Base-by-base conservation (phyloP, 1,140 invertebrate species). In the Drosophila tropicalis region DNA sequence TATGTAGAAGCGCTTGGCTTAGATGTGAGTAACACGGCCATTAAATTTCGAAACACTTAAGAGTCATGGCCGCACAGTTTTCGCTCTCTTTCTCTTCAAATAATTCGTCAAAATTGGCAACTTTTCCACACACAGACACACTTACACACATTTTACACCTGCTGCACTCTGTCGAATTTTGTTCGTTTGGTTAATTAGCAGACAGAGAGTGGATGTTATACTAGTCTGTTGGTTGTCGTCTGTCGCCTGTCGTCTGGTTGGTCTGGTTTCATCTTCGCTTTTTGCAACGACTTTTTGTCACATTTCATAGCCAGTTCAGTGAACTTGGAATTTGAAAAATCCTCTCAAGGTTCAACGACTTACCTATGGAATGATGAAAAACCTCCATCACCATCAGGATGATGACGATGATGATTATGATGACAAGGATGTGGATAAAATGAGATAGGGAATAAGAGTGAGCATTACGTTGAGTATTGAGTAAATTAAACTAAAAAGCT, bases 141-240 rank as follows among this genome's bases (percentile, higher is more conserved):
- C 29, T 29, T 29, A 72, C 29, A 57, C 55, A 67, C 62, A 76
- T 81, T 83, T 68, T 62, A 56, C 76, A 84, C 81, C 54, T 57
- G 51, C 22, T 41, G 19, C 54, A 40, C 17, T 36, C 32, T 58
- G 51, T 25, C 19, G 34, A 68, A 67, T 44, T 32, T 44, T 67
- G 29, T 72, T 75, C 54, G 29, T 67, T 36, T 65, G 75, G 70
- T 76, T 87, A 85, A 85, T 85, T 85, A 83, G 72, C 72, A 78
- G 60, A 70, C 64, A 44, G 62, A 73, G 29, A 29, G 44, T 47
- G 41, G 36, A 44, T 58, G 54, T 22, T 29, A 17, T 60, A 65
- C 34, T 32, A 17, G 29, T 7, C 57, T 36, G 32, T 39, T 5
- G 57, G 15, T 4, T 47, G 44, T 47, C 55, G 13, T 17, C 7